These are phyloP conservation scores for Drosophila nigromelanica DNA, from an alignment of 1,140 invertebrate species.

Conservation along the genomic window DNA sequence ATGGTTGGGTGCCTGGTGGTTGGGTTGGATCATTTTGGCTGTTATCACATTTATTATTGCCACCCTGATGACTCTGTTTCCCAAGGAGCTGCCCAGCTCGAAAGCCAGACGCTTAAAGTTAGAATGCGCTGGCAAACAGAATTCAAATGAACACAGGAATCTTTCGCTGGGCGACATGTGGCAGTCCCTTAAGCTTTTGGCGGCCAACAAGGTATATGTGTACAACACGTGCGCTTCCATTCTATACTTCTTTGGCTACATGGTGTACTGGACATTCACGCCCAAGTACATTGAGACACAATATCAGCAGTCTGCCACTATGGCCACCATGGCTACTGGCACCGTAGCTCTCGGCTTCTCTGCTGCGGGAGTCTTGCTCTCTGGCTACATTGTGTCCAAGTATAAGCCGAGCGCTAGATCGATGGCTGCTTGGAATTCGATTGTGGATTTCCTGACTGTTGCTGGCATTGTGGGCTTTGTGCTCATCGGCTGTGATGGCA, in stretches of 20 bases:
- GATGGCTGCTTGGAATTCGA: slow-evolving; percentile 89
- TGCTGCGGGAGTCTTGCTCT: slow-evolving; percentile 88
- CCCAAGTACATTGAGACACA: slow-evolving; percentile 91
- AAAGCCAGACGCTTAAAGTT: slow-evolving; percentile 34
- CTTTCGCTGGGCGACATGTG: slow-evolving; percentile 59
- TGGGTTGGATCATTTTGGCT: slow-evolving; percentile 91
- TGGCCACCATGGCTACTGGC: slow-evolving; percentile 88
- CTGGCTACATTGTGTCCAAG: slow-evolving; percentile 88
- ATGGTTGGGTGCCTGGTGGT: slow-evolving; percentile 93
- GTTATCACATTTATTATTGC: slow-evolving; percentile 86
- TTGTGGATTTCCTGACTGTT: slow-evolving; percentile 87
- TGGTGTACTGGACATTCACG: slow-evolving; percentile 90
- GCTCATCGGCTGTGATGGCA: slow-evolving; percentile 87
- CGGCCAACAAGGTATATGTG: slow-evolving; percentile 87
- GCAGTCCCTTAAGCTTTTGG: slow-evolving; percentile 54
- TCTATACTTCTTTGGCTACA: slow-evolving; percentile 89
- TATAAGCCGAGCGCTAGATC: slow-evolving; percentile 88
- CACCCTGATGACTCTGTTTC: slow-evolving; percentile 87
- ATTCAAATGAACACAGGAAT: slow-evolving; percentile 18
- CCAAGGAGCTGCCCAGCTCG: slow-evolving; percentile 86
- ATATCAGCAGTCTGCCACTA: slow-evolving; percentile 89
- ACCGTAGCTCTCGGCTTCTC: slow-evolving; percentile 89
- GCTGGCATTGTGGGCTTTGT: slow-evolving; percentile 87
- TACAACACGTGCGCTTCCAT: slow-evolving; percentile 87
- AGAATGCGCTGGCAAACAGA: not conserved